These are phyloP conservation scores for Drosophila ogumai DNA, from an alignment of 1,140 invertebrate species.

Conservation along the genomic window DNA sequence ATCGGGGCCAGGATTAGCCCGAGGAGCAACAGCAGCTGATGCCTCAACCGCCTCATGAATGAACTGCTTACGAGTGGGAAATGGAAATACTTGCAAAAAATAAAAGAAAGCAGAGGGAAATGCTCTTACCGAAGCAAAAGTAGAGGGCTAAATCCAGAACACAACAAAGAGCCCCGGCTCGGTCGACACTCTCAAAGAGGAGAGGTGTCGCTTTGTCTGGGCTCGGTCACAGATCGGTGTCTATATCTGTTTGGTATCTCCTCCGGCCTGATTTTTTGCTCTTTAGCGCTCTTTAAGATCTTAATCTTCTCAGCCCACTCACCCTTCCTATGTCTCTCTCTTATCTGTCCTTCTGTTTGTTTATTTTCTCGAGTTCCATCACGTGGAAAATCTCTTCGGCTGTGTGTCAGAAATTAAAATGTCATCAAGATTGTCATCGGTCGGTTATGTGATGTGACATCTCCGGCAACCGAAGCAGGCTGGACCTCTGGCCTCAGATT, in stretches of 20 bases:
- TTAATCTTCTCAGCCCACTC: conserved; percentile 66
- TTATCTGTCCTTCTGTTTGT: conserved; percentile 60
- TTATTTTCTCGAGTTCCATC: conserved; percentile 57
- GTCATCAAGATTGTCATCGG: conserved; percentile 84
- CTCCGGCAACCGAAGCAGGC: conserved; percentile 53
- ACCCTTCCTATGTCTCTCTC: conserved; percentile 3
- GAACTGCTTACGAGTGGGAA: conserved; percentile 52
- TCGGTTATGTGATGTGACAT: conserved; percentile 73
- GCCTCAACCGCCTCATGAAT: conserved; percentile 55
- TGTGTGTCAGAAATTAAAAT: conserved; percentile 82
- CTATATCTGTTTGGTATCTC: conserved; percentile 46
- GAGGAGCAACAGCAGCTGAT: conserved; percentile 67
- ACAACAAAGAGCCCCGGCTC: conserved; percentile 52
- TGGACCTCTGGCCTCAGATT: neutral
- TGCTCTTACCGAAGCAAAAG: conserved; percentile 17
- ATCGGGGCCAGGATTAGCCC: conserved; percentile 49
- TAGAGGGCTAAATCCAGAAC: conserved; percentile 31
- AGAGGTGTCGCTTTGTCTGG: conserved; percentile 77
- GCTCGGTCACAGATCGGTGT: conserved; percentile 58
- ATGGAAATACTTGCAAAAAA: conserved; percentile 48
- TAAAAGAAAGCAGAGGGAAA: conserved; percentile 39
- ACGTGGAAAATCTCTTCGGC: conserved; percentile 77
- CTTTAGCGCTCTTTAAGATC: conserved; percentile 80
- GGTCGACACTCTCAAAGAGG: conserved; percentile 62
- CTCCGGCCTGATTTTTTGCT: conserved; percentile 56